A percentile compares a stretch with the other conserved stretches of the same genome.
These are phyloP conservation scores for Mimachlamys varia DNA, from an alignment of 2,888 invertebrate genomes.

Conservation along the genomic window DNA sequence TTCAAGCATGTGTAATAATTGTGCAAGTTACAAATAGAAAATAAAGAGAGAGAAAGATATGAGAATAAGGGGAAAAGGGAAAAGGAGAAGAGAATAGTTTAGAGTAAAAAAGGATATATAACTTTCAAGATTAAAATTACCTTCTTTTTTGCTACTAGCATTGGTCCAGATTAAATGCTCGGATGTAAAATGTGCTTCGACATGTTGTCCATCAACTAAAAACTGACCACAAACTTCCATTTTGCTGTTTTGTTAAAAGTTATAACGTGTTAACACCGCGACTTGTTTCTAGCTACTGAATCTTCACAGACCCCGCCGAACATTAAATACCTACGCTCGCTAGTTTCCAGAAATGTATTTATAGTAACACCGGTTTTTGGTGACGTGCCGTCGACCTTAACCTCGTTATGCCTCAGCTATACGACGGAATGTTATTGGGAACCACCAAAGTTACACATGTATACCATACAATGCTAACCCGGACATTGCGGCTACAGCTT, in stretches of 20 bases:
- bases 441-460: not conserved
- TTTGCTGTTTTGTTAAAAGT: not conserved
- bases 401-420: not conserved
- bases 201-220: not conserved
- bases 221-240: not conserved
- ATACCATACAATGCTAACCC: not conserved
- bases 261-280: not conserved
- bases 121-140: not conserved
- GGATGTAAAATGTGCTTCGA: not conserved
- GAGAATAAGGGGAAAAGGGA: no score
- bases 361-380: not conserved
- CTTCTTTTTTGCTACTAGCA: not conserved
- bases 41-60: no score
- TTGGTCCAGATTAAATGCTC: not conserved
- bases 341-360: slow-evolving; percentile 10
- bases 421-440: not conserved
- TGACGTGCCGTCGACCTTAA: not conserved
- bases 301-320: not conserved
- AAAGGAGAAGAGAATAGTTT: no score
- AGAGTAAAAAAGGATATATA: no score
- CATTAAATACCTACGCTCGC: not conserved
- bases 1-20: no score
- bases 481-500: not conserved
- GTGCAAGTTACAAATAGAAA: no score
- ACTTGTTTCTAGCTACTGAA: not conserved